Base-by-base conservation (phyloP, 1,140 invertebrate species). In the Daktulosphaira vitifoliae region DNA sequence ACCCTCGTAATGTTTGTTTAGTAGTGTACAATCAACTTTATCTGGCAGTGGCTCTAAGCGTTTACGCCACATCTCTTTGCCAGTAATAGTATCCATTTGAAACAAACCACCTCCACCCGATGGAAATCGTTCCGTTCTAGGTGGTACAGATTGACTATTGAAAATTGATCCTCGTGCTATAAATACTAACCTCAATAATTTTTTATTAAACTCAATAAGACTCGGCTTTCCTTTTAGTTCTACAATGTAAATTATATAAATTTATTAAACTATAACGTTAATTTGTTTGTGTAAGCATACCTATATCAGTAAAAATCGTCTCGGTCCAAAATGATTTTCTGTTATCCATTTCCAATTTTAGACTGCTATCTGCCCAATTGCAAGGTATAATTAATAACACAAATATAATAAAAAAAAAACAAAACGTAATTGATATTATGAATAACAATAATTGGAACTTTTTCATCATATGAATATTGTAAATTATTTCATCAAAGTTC, bases 61-160 rank as follows among this genome's bases (percentile, higher is more conserved):
- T 62, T 46, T 48, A 62, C 42, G 42, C 56, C 56, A 62, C 56
- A 48, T 62, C 29, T 62, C 42, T 48, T 46, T 48, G 7, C 42
- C 56, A 29, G 42, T 48, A 15, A 13, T 11, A 18, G 39, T 37
- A 13, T 62, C 42, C 8, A 62, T 18, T 46, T 62, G 56, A 1
- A 62, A 44, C n/a, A 62, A 25, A 62, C 56, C 56, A 9, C 56
- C 56, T 8, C 56, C 56, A 33, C 16, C 9, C 1, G 42, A 62
- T 46, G 56, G 56, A 48, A 62, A 62, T 6, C 42, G 39, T 33
- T 62, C 56, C 18, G 56, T 62, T 46, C 56, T n/a, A 15, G 56
- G 56, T n/a, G 56, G 42, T 33, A 62, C 56, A 62, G 38, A 46
- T 33, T 22, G 42, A n/a, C 56, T 62, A 6, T 62, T 62, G 1